A percentile compares a stretch with the other conserved stretches of the same genome.
Evolutionary conservation across 2,113 vertebrate species (phyloP).

Genomic region (Vidua chalybeata): DNA sequence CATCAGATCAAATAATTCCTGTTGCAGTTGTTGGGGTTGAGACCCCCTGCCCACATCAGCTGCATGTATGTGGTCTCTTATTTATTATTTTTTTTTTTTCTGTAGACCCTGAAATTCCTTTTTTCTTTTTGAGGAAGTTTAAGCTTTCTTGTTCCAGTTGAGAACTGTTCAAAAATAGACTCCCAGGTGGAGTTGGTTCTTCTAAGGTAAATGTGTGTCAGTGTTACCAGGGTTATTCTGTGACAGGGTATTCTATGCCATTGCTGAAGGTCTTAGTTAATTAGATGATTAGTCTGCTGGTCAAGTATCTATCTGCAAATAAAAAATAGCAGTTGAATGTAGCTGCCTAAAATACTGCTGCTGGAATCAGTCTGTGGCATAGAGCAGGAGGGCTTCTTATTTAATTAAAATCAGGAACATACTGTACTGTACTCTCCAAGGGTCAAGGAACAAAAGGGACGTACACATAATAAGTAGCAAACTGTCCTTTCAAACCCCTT

Average conservation of each 20-base stretch:
- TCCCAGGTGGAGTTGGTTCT: not conserved
- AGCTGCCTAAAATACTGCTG: slow-evolving; percentile 42
- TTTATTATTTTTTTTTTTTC: not conserved
- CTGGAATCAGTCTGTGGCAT: slow-evolving; percentile 44
- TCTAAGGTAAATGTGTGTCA: not conserved
- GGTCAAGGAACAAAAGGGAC: slow-evolving; percentile 60
- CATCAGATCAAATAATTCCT: not conserved
- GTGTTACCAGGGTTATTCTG: slow-evolving; percentile 2
- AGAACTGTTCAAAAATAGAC: not conserved
- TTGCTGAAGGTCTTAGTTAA: slow-evolving; percentile 50
- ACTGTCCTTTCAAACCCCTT: slow-evolving; percentile 51
- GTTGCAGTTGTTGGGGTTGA: not conserved
- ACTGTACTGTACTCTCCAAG: slow-evolving; percentile 53
- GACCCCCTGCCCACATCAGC: not conserved
- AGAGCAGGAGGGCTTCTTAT: slow-evolving; percentile 53
- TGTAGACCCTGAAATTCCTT: not conserved
- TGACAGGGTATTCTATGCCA: not conserved
- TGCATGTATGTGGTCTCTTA: not conserved
- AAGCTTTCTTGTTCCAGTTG: not conserved
- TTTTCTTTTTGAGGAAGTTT: not conserved
- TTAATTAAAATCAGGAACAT: slow-evolving; percentile 64
- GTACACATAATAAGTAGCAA: slow-evolving; percentile 33
- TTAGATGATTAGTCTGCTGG: slow-evolving; percentile 56
- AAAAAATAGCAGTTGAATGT: slow-evolving; percentile 41
- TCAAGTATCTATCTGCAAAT: slow-evolving; percentile 56